A percentile compares a stretch with the other conserved stretches of the same genome.
These are phyloP conservation scores for Luperina testacea DNA, from an alignment of 2,888 invertebrate species.

Conservation along the genomic window DNA sequence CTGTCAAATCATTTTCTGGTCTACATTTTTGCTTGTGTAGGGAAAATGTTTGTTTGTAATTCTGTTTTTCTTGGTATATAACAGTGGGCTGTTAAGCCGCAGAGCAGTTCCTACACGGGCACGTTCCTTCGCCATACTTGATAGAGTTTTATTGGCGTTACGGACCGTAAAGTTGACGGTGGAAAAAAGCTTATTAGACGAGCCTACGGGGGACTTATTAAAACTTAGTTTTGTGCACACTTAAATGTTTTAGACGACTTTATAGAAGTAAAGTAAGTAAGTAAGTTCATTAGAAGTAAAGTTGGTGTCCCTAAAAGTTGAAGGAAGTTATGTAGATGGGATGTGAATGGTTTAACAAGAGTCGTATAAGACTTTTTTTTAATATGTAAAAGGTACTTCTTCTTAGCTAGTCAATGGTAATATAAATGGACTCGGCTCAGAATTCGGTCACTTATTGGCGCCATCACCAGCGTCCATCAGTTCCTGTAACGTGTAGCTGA, in stretches of 20 bases:
- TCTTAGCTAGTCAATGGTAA: background rate
- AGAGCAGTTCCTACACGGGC: constrained; percentile 55
- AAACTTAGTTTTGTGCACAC: constrained; percentile 71
- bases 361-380: background rate
- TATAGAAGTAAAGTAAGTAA: constrained; percentile 20
- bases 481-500: background rate
- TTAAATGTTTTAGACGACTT: constrained; percentile 51
- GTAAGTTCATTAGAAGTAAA: constrained; percentile 49
- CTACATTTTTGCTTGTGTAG: background rate
- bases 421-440: too few species aligned
- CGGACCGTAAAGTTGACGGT: constrained; percentile 78
- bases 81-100: constrained; percentile 55
- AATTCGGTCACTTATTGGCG: background rate
- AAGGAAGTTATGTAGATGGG: constrained; percentile 2
- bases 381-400: background rate
- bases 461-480: background rate
- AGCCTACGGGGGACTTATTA: constrained; percentile 73
- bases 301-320: constrained; percentile 38
- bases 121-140: constrained; percentile 70
- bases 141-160: constrained; percentile 84
- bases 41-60: constrained; percentile 30
- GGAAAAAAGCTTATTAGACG: constrained; percentile 80
- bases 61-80: constrained; percentile 45
- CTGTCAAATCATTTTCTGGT: constrained; percentile 42
- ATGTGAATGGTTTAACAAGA: background rate